Conservation (phyloP, 2,113 vertebrate species). For the Nothocercus nigrocapillus region DNA sequence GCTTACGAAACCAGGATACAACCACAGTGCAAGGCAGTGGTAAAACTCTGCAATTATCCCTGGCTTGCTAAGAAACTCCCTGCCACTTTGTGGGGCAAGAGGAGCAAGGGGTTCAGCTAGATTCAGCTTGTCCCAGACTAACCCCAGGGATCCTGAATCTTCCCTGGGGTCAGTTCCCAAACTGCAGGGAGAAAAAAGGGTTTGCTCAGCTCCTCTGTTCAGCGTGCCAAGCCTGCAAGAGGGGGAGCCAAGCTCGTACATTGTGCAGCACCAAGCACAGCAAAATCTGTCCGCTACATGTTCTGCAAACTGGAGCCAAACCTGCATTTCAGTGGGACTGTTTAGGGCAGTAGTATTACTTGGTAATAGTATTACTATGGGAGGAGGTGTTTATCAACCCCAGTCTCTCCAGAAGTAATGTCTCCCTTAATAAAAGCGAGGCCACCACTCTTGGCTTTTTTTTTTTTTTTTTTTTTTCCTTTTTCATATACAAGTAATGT, state of each 20-base stretch:
- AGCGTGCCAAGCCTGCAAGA: neutral
- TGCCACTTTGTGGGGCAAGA: neutral
- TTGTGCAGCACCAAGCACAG: accelerated
- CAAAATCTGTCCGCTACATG: neutral
- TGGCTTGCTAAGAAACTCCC: neutral
- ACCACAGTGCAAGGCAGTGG: accelerated
- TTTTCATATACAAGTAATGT: conserved; percentile 45
- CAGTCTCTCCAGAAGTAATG: conserved; percentile 19
- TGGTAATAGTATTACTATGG: neutral
- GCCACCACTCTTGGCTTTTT: conserved; percentile 58
- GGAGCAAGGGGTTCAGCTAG: neutral
- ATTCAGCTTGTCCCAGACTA: neutral
- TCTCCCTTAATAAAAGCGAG: conserved; percentile 34
- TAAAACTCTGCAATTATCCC: neutral
- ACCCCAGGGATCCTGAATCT: neutral
- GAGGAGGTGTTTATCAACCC: neutral
- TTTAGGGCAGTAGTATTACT: neutral
- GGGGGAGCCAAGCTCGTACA: neutral
- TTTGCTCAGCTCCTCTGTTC: neutral
- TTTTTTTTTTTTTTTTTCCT: neutral
- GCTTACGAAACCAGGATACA: neutral
- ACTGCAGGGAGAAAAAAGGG: too few species aligned
- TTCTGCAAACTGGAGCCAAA: neutral
- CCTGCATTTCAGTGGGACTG: neutral
- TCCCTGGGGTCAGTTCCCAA: neutral